phyloP scores from a whole-genome alignment of 2,888 invertebrate genomes.

The Autographa pulchrina region DNA sequence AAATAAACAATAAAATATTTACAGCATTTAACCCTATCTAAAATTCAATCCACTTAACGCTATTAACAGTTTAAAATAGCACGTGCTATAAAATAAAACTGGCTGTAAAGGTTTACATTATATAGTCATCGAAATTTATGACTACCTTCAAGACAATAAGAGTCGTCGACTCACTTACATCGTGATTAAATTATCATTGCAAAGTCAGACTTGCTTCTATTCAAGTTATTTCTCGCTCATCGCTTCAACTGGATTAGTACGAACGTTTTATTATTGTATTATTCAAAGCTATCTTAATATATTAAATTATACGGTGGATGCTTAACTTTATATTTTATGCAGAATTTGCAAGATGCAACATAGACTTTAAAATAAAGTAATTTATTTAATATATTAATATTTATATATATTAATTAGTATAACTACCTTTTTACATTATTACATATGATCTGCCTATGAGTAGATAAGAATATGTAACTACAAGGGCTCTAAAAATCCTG shows the following conservation, averaged over 20 bases:
- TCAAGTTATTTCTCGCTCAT: conserved; percentile 72
- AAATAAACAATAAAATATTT: background rate
- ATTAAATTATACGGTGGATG: conserved; percentile 46
- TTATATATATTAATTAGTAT: no score
- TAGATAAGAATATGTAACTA: no score
- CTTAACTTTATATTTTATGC: conserved; percentile 24
- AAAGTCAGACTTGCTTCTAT: conserved; percentile 76
- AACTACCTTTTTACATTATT: no score
- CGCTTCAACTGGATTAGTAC: conserved; percentile 68
- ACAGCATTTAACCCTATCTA: conserved; percentile 12
- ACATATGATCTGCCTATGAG: no score
- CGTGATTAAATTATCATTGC: conserved; percentile 88
- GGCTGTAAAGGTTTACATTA: conserved; percentile 60
- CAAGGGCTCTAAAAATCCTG: no score
- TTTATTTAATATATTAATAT: no score
- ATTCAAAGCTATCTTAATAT: conserved; percentile 58
- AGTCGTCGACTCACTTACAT: conserved; percentile 77
- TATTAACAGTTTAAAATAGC: conserved; percentile 58
- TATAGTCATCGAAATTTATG: conserved; percentile 74
- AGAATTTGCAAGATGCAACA: background rate
- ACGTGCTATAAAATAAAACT: conserved; percentile 65
- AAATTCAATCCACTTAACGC: conserved; percentile 50
- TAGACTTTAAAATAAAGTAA: background rate
- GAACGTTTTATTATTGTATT: conserved; percentile 69
- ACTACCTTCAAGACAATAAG: conserved; percentile 76